Evolutionary conservation across 2,888 invertebrate species (phyloP).

Genomic region (Andrena minutula): DNA sequence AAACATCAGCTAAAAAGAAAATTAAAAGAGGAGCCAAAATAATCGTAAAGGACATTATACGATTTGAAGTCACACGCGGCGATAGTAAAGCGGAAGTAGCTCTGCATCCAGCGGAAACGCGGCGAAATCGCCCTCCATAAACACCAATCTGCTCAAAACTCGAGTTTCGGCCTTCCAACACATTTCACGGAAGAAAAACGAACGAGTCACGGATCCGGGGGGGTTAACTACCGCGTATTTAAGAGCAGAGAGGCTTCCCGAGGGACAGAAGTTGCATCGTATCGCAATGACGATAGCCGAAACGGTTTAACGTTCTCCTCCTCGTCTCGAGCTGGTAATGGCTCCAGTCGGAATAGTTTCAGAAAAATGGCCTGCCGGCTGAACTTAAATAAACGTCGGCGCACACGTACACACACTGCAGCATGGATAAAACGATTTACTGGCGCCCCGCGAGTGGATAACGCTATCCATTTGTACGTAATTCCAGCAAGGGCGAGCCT

Average conservation of each 20-base stretch:
- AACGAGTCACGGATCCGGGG: slow-evolving; percentile 23
- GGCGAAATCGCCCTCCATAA: not conserved
- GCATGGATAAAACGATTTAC: slow-evolving; percentile 81
- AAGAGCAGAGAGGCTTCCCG: slow-evolving; percentile 45
- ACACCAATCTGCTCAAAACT: slow-evolving; percentile 21
- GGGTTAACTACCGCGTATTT: slow-evolving; percentile 48
- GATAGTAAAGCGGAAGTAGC: not conserved
- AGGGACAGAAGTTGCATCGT: slow-evolving; percentile 76
- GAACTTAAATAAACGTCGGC: slow-evolving; percentile 79
- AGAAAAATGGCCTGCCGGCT: slow-evolving; percentile 79
- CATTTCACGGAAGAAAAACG: slow-evolving; percentile 17
- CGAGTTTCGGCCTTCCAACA: not conserved
- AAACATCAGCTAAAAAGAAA: too few relatives aligned
- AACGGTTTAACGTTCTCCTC: slow-evolving; percentile 76
- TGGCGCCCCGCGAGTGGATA: slow-evolving; percentile 76
- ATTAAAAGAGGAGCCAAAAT: too few relatives aligned
- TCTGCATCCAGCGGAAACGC: not conserved
- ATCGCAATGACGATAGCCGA: slow-evolving; percentile 70
- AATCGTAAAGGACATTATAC: not conserved
- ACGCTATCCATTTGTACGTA: slow-evolving; percentile 78
- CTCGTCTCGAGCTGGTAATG: slow-evolving; percentile 75
- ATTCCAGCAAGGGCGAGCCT: slow-evolving; percentile 65
- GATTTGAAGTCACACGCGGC: not conserved
- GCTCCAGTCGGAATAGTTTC: slow-evolving; percentile 80
- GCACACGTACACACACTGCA: slow-evolving; percentile 8